Percentiles rank a stretch among this genome's conserved stretches.
phyloP scores from a whole-genome alignment of 2,113 vertebrate genomes.

The Saguinus imperator region DNA sequence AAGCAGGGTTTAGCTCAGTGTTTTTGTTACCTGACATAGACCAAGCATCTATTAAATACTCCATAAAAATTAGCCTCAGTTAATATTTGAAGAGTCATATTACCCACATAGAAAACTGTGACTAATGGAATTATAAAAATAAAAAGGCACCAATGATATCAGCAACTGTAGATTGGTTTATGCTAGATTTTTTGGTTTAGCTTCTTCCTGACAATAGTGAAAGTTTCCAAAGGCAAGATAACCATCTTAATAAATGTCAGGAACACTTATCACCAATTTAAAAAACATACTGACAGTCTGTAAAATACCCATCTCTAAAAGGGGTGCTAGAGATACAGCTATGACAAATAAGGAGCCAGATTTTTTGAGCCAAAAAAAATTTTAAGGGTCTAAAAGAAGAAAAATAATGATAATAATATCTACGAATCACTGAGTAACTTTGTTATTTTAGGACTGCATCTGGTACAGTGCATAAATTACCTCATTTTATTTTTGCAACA shows the following conservation, averaged over 20 bases:
- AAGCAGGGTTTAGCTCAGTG: background rate
- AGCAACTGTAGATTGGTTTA: background rate
- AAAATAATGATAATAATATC: background rate
- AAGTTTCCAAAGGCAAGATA: background rate
- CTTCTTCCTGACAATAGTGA: background rate
- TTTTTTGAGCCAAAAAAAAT: background rate
- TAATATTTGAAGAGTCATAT: background rate
- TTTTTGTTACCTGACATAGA: background rate
- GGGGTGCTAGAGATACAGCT: background rate
- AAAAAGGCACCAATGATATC: background rate
- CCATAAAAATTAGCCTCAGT: background rate
- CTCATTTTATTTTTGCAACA: background rate
- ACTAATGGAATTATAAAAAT: constrained; percentile 12
- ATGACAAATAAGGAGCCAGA: background rate
- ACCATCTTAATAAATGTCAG: constrained; percentile 1
- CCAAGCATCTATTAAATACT: background rate
- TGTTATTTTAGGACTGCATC: background rate
- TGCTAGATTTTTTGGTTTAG: background rate
- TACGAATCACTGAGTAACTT: background rate
- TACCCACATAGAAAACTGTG: background rate
- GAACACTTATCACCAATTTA: background rate
- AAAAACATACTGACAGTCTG: background rate
- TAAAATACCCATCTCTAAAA: background rate
- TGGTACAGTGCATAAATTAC: background rate
- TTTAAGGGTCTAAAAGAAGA: background rate